Conservation (phyloP, 2,113 vertebrate genomes). For the Thermophis baileyi region DNA sequence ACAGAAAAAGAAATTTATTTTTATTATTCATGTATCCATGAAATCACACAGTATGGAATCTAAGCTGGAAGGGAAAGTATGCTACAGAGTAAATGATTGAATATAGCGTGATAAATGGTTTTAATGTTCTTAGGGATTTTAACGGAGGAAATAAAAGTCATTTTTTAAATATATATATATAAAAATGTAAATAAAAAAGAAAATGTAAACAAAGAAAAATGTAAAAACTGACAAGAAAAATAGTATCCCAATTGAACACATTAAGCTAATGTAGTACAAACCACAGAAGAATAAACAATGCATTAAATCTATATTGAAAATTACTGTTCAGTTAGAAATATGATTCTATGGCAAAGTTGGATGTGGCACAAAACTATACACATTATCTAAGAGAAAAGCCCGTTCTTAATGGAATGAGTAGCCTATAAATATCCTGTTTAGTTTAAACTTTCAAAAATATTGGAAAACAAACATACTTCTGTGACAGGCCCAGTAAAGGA, state of each 20-base stretch:
- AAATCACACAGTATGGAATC: neutral
- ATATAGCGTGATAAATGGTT: neutral
- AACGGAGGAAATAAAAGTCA: neutral
- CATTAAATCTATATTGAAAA: neutral
- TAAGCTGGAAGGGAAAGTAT: neutral
- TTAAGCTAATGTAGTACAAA: neutral
- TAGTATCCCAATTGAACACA: neutral
- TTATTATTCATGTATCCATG: neutral
- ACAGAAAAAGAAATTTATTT: neutral
- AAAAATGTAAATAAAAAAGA: neutral
- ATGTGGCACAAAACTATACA: neutral
- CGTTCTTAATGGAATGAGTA: neutral
- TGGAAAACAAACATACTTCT: neutral
- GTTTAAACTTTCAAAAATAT: neutral
- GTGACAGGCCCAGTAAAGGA: neutral
- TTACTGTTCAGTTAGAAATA: neutral
- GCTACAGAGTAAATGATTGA: neutral
- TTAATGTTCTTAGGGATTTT: neutral
- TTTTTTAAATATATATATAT: neutral
- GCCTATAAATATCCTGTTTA: neutral
- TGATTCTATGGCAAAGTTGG: neutral
- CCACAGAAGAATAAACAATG: neutral
- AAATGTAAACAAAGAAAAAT: neutral
- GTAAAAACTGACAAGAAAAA: neutral
- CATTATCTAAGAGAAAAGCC: neutral